Percentiles rank a stretch among this genome's conserved stretches.
phyloP scores from a whole-genome alignment of 1,140 invertebrate species.

The Littorina saxatilis region DNA sequence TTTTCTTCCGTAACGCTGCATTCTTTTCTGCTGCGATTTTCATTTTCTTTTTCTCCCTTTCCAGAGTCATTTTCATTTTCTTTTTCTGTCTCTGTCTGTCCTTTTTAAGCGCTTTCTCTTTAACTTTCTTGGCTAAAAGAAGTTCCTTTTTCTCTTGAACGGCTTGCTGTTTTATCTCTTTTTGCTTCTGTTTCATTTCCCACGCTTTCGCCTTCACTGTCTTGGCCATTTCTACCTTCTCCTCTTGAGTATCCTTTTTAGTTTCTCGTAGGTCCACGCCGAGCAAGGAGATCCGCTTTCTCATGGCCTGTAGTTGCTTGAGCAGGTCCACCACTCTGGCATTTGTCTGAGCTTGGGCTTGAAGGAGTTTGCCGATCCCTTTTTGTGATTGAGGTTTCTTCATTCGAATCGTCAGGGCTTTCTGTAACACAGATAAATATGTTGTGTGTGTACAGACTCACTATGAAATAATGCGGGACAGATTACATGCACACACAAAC shows the following conservation, averaged over 20 bases:
- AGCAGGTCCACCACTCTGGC: neutral
- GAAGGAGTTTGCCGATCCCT: constrained; percentile 12
- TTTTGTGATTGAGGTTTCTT: neutral
- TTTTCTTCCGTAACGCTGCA: neutral
- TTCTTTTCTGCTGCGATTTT: neutral
- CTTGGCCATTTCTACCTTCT: neutral
- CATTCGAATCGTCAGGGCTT: neutral
- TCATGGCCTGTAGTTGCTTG: neutral
- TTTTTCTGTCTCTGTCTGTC: neutral
- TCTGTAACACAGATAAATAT: constrained; percentile 17
- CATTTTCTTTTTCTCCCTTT: neutral
- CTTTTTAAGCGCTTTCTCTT: neutral
- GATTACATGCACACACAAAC: too few relatives aligned
- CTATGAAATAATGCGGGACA: too few relatives aligned
- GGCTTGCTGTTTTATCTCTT: neutral
- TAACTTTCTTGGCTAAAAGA: neutral
- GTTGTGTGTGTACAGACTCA: too few relatives aligned
- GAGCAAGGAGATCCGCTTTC: neutral
- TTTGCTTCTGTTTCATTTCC: neutral
- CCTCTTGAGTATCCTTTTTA: neutral
- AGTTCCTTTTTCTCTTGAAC: neutral
- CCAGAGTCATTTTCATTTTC: neutral
- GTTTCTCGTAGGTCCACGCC: neutral
- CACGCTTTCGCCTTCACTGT: neutral
- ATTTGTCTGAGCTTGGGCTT: constrained; percentile 1